These are phyloP conservation scores for Alouatta palliata DNA, from an alignment of 2,113 vertebrate genomes.

Conservation along the genomic window DNA sequence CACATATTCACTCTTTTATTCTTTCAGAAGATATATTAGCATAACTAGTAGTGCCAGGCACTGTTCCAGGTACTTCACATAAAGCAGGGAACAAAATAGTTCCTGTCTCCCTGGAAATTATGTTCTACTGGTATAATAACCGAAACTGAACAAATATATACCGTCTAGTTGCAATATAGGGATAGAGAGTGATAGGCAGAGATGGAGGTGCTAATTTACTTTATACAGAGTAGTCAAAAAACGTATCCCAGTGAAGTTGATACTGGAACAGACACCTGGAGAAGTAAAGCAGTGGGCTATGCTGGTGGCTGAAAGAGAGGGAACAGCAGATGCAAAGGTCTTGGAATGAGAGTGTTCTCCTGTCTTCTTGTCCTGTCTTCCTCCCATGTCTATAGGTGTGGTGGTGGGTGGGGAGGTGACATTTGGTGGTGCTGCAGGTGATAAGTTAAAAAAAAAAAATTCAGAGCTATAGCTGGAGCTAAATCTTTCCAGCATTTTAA, in stretches of 20 bases:
- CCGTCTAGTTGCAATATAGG: background rate
- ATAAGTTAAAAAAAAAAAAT: background rate
- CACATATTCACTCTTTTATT: background rate
- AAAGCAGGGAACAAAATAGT: background rate
- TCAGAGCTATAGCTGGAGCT: background rate
- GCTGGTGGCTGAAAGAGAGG: background rate
- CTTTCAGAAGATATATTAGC: background rate
- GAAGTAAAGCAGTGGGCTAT: background rate
- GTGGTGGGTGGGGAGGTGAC: background rate
- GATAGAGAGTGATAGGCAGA: background rate
- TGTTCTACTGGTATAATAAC: background rate
- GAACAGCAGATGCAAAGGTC: background rate
- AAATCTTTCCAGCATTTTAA: conserved; percentile 35
- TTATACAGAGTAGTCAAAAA: background rate
- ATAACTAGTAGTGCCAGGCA: background rate
- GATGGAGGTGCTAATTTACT: background rate
- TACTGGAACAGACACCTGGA: background rate
- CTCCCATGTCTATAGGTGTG: background rate
- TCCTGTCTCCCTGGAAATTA: background rate
- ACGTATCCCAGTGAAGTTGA: background rate
- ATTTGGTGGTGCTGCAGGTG: background rate
- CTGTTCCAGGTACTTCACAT: background rate
- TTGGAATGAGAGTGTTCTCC: background rate
- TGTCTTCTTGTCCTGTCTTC: background rate
- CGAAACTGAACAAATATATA: background rate